Evolutionary conservation across 64 coral and sea anemone genomes (phyloP), one percentile per base, ranked within the genome.

Genomic region (Montipora efflorescens): DNA sequence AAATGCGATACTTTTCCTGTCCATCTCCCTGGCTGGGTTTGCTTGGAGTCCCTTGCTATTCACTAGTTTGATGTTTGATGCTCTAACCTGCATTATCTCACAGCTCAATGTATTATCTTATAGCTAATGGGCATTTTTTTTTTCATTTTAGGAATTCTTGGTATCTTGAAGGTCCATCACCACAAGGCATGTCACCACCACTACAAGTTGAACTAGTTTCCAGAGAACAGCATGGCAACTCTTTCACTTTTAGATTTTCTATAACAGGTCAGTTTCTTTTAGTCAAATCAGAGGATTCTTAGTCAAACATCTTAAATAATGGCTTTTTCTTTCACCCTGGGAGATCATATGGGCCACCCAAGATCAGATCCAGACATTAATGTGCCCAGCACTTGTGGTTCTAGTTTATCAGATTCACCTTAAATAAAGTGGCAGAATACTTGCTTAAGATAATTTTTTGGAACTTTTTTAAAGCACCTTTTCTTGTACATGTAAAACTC

Each of bases 141-240:
- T 4, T 18, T 57, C 21, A 77, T 18, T 62, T 52, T 71, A 98
- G 96, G 44, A 87, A 91, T 5, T 83, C 96, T 23, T 98, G 91
- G 87, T 98, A 95, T 55, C 52, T 98, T 69, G 94, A 94, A 80
- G 96, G 94, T 21, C 90, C 88, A 14, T 48, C 47, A 0, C 96
- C 94, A 18, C 55, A 95, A 64, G 82, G 93, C 79, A 87, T 44
- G 69, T 88, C 96, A 46, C 87, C 87, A 48, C 69, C 67, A 11
- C 67, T 92, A 47, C 83, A 82, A 55, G 85, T 95, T 28, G 93
- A 91, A 91, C 78, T 98, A 14, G 21, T 94, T 55, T 75, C 88
- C 49, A 84, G 94, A 77, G 67, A 89, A 18, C 21, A 84, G 62
- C 19, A 83, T 45, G 82, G 75, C 20, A 83, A 77, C 52, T 52